Evolutionary conservation across 2,113 vertebrate species (phyloP), one percentile per base, ranked within the genome.

Genomic region (Cephalopholis sonnerati): DNA sequence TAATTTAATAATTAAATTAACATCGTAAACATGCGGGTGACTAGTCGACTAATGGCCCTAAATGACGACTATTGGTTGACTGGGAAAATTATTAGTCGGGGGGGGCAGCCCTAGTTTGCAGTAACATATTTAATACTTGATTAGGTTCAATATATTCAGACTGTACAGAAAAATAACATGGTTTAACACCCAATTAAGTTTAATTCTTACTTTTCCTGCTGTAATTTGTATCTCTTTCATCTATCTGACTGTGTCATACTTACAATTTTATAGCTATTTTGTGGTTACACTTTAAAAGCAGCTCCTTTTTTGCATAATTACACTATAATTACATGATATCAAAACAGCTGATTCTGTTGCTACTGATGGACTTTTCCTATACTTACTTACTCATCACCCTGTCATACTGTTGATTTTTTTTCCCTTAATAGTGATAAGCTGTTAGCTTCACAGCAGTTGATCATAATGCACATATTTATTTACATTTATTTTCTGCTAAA

Each of bases 281-380:
- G 53, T 67, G 62, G 39, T 69, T 41, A 5, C 74, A 44, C 77
- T 89, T 69, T 77, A 82, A 92, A 84, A 80, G 10, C 89, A 80
- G 70, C 79, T 84, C 75, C 0, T 67, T 87, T 79, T 83, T 53
- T 71, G 17, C 22, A 22, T 66, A 27, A 32, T 39, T 63, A 7
- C 6, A 74, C 20, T 48, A 6, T n/a, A 72, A 41, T 74, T 71
- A 17, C 2, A 73, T 53, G 3, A 0, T 17, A n/a, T 65, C 7
- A 36, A 48, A 54, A 16, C 22, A 7, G 2, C 16, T 41, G 27
- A 32, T 51, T 63, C 20, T 12, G 2, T 24, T 54, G 15, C 24
- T 58, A 5, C 5, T 50, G 7, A 48, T 59, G 15, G 27, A 50
- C 25, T 5, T 29, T 36, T 24, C 18, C 20, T 16, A 4, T 57